Conservation (phyloP, 2,888 invertebrate genomes). For the Altica lythri region DNA sequence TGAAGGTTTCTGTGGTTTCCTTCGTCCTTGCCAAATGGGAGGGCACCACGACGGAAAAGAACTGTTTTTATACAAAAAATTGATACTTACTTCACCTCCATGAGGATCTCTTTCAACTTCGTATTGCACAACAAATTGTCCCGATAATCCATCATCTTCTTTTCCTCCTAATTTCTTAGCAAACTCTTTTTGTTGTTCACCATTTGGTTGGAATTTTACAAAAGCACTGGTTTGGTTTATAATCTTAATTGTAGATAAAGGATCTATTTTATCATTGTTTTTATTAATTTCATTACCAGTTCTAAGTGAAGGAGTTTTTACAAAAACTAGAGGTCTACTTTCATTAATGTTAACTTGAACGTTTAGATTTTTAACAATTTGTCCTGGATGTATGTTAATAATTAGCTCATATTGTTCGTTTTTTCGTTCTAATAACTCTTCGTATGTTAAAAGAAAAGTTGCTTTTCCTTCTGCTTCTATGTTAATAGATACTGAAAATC, state of each 20-base stretch:
- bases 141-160: conserved; percentile 26
- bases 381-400: conserved; percentile 70
- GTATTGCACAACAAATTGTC: conserved; percentile 31
- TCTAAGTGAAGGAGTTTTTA: conserved; percentile 26
- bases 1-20: too few relatives aligned
- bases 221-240: conserved; percentile 22
- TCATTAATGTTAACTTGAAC: conserved; percentile 61
- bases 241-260: conserved; percentile 16
- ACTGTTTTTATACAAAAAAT: too few relatives aligned
- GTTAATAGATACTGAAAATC: conserved; percentile 68
- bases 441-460: conserved; percentile 71
- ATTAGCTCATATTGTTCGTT: conserved; percentile 69
- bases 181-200: conserved; percentile 15
- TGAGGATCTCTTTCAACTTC: conserved; percentile 29
- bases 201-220: conserved; percentile 23
- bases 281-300: conserved; percentile 27
- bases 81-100: conserved; percentile 26
- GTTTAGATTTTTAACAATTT: conserved; percentile 64
- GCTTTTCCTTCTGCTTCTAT: conserved; percentile 64
- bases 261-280: conserved; percentile 15
- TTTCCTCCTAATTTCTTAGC: conserved; percentile 19
- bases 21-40: too few relatives aligned
- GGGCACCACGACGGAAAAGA: too few relatives aligned
- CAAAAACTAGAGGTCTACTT: conserved; percentile 60
- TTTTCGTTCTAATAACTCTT: conserved; percentile 67